Percentiles rank a stretch among this genome's conserved stretches.
phyloP scores from a whole-genome alignment of 2,888 invertebrate genomes.

The Eristalis pertinax region DNA sequence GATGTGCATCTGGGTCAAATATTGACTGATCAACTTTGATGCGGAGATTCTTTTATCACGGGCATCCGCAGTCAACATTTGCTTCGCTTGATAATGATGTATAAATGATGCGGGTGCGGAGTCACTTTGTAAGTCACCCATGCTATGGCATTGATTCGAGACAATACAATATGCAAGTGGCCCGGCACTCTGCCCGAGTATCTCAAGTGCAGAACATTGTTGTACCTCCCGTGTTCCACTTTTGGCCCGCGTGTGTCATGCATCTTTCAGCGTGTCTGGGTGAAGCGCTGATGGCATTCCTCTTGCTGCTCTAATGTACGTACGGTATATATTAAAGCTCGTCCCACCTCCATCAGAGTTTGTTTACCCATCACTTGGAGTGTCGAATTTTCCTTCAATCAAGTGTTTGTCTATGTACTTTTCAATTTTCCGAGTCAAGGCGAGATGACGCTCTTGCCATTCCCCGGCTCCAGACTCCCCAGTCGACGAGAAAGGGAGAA shows the following conservation, averaged over 20 bases:
- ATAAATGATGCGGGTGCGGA: slow-evolving; percentile 31
- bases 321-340: slow-evolving; percentile 7
- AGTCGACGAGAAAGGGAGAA: not conserved
- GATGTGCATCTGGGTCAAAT: slow-evolving; percentile 64
- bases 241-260: not conserved
- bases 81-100: slow-evolving; percentile 57
- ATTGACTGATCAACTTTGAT: slow-evolving; percentile 72
- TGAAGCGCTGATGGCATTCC: not conserved
- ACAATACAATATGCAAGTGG: not conserved
- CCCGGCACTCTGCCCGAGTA: not conserved
- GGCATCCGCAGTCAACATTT: slow-evolving; percentile 54
- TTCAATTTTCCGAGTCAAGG: slow-evolving; percentile 56
- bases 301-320: slow-evolving; percentile 8
- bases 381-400: slow-evolving; percentile 71
- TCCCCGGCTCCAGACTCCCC: not conserved
- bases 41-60: slow-evolving; percentile 61
- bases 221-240: slow-evolving; percentile 23
- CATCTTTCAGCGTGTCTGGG: not conserved
- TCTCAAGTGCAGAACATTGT: slow-evolving; percentile 30
- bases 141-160: slow-evolving; percentile 50
- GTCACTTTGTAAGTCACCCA: slow-evolving; percentile 22
- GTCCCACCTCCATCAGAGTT: slow-evolving; percentile 34
- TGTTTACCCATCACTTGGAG: slow-evolving; percentile 67
- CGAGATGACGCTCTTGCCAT: not conserved
- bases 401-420: slow-evolving; percentile 70